Percentiles rank a stretch among this genome's conserved stretches.
Conservation (phyloP, 1,140 invertebrate genomes). For the Pseudomyrmex sp. region DNA sequence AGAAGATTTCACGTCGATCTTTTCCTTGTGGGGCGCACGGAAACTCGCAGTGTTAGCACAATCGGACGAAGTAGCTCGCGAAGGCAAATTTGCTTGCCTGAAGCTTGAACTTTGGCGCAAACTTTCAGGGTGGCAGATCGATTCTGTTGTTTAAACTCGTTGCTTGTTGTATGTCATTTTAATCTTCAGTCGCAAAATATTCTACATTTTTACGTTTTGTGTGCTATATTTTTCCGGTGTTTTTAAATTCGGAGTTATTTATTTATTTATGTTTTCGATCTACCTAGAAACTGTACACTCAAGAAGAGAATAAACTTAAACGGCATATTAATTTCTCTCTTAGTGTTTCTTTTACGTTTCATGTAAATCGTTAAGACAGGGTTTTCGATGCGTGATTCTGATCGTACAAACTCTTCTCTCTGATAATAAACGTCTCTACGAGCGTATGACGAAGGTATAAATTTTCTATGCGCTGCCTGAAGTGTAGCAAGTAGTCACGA, state of each 20-base stretch:
- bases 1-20: constrained; percentile 56
- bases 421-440: constrained; percentile 11
- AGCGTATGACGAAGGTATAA: constrained; percentile 41
- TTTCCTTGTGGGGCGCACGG: constrained; percentile 37
- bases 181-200: neutral
- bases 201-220: neutral
- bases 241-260: neutral
- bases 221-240: neutral
- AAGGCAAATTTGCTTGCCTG: constrained; percentile 52
- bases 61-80: constrained; percentile 51
- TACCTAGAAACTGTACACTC: neutral
- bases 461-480: constrained; percentile 38
- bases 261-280: too few species aligned
- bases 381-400: constrained; percentile 1
- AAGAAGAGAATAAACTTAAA: neutral
- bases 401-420: constrained; percentile 27
- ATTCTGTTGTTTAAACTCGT: constrained; percentile 44
- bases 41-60: constrained; percentile 53
- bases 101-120: constrained; percentile 52
- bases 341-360: neutral
- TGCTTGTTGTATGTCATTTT: constrained; percentile 3
- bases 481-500: constrained; percentile 35
- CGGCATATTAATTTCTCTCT: neutral
- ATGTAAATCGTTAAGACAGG: constrained; percentile 16
- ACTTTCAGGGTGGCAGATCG: constrained; percentile 45